A percentile compares a stretch with the other conserved stretches of the same genome.
Conservation (phyloP, 2,888 invertebrate genomes). For the Acanthosoma haemorrhoidale region DNA sequence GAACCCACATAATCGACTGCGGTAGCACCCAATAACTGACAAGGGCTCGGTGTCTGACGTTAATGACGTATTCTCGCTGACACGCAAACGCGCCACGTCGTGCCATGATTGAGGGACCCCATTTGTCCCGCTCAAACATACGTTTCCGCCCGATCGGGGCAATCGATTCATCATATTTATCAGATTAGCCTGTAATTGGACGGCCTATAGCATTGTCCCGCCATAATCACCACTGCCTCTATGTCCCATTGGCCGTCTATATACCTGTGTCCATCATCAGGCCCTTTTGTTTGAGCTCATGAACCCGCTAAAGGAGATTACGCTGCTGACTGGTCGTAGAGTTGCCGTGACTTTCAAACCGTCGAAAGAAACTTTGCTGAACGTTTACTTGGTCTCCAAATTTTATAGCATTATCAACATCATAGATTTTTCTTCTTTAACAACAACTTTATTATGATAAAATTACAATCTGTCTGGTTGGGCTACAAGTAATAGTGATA, state of each 20-base stretch:
- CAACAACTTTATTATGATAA: too few species aligned
- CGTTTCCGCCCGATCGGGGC: not conserved
- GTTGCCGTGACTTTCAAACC: too few species aligned
- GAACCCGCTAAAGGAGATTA: too few species aligned
- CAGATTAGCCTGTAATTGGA: conserved; percentile 7
- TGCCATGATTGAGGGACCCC: not conserved
- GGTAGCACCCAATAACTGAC: not conserved
- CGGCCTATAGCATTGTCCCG: not conserved
- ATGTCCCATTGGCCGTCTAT: not conserved
- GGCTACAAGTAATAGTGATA: too few species aligned
- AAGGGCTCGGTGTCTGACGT: not conserved
- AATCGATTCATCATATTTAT: conserved; percentile 7
- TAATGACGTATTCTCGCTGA: not conserved
- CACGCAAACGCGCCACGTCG: not conserved
- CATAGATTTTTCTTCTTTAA: too few species aligned
- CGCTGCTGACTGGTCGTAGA: too few species aligned
- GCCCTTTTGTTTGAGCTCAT: too few species aligned
- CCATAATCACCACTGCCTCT: not conserved
- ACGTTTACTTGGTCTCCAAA: too few species aligned
- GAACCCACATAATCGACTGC: too few species aligned
- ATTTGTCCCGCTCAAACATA: conserved; percentile 3
- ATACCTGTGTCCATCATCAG: not conserved
- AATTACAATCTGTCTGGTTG: too few species aligned
- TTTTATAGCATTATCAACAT: too few species aligned
- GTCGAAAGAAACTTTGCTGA: too few species aligned